Percentiles rank a stretch among this genome's conserved stretches.
Evolutionary conservation across 2,797 vertebrate genomes (phyloP).

Genomic region (Halcyon badia): DNA sequence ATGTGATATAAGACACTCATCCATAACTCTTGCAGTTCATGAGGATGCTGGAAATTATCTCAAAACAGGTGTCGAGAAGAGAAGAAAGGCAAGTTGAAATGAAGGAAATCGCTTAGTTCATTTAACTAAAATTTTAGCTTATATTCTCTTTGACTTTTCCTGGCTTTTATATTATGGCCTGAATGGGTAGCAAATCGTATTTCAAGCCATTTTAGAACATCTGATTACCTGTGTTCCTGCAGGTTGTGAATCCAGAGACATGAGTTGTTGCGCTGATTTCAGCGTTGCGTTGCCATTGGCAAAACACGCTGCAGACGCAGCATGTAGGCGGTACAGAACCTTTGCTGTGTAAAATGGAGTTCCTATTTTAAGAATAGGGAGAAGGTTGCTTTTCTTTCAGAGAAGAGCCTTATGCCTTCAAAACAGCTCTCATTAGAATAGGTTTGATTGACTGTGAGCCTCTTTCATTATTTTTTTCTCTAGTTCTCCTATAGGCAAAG

Average conservation of each 20-base stretch:
- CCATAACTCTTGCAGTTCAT: conserved; percentile 42
- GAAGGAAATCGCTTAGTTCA: not conserved
- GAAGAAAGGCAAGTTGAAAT: not conserved
- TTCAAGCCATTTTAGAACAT: not conserved
- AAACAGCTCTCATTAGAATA: not conserved
- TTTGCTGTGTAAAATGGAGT: not conserved
- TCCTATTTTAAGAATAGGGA: not conserved
- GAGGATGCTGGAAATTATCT: conserved; percentile 35
- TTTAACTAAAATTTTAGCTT: not conserved
- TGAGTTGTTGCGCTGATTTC: not conserved
- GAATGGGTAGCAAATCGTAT: not conserved
- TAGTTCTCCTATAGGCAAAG: conserved; percentile 34
- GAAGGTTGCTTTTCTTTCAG: not conserved
- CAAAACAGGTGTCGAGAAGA: not conserved
- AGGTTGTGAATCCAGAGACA: not conserved
- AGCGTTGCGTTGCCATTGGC: not conserved
- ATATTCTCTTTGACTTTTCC: not conserved
- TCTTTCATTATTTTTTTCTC: not conserved
- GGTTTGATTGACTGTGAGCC: conserved; percentile 21
- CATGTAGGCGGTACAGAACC: not conserved
- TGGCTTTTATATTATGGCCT: not conserved
- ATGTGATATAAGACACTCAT: not conserved
- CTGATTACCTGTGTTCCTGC: not conserved
- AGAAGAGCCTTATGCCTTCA: not conserved
- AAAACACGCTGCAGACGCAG: not conserved